Base-by-base conservation (phyloP, 1,140 invertebrate species). In the Brachionus koreanus region DNA sequence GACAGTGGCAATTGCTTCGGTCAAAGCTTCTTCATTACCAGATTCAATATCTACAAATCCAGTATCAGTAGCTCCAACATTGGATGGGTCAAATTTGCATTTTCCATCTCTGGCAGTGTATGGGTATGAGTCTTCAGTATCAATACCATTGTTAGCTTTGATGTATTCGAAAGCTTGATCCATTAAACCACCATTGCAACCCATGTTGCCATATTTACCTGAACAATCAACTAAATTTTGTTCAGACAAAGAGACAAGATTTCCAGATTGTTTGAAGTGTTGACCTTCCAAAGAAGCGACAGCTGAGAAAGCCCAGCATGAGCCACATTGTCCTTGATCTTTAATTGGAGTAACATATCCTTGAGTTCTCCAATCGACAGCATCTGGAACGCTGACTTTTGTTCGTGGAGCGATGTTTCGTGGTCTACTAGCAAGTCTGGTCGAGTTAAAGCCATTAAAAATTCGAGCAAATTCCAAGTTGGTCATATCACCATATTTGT, bases 141-240 rank as follows among this genome's bases (percentile, higher is more conserved):
- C 87, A 83, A 89, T 85, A 3, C 89, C 89, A 42, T 85, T 83
- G 83, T 88, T 88, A 0, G 84, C 76, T 74, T 86, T 85, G 42
- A 89, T 85, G 83, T 90, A 90, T 7, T 85, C 83, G 84, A 89
- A 89, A 16, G 88, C 87, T 46, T 86, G 83, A 83, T 88, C 87
- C 86, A 88, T 88, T 1, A 87, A 46, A 19, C 87, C 87, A 23
- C 87, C 83, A 82, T 81, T 61, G 76, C 84, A 84, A 19, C 84
- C 84, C n/a, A 39, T 12, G 65, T 84, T 84, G 6, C 86, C 87
- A 57, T 84, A 84, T 74, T 84, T 84, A 43, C 46, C 72, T 0
- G 95, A 96, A 86, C 97, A 99, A 90, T 99, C 97, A 33, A 99
- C 91, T 52, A 99, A 89, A 88, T 99, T 98, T 90, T 99, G 97